Percentiles rank a stretch among this genome's conserved stretches.
These are phyloP conservation scores for Prinia subflava DNA, from an alignment of 2,113 vertebrate species.

Conservation along the genomic window DNA sequence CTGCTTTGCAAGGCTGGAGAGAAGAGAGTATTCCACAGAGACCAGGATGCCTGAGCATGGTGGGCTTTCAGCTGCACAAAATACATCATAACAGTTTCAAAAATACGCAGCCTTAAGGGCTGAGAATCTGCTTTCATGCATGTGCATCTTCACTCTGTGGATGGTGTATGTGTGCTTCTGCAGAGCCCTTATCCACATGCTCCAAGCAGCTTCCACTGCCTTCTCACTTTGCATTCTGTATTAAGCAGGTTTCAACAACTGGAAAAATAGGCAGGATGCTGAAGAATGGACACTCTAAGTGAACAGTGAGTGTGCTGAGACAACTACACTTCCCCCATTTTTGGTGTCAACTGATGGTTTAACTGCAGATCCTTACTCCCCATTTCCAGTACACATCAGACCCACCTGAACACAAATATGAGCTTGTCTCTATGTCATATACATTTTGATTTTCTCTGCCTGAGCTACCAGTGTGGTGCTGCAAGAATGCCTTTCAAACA, in stretches of 20 bases:
- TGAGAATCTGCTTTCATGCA: neutral
- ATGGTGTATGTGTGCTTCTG: neutral
- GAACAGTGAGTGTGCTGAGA: neutral
- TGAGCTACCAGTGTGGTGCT: neutral
- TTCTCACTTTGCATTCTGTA: neutral
- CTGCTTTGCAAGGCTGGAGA: neutral
- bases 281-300: neutral
- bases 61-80: neutral
- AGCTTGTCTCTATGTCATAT: neutral
- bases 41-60: neutral
- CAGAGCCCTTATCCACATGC: neutral
- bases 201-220: neutral
- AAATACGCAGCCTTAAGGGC: neutral
- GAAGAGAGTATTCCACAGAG: neutral
- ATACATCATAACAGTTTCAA: neutral
- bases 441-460: neutral
- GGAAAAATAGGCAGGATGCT: neutral
- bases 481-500: neutral
- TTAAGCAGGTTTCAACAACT: neutral
- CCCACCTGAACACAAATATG: neutral
- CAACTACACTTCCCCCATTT: neutral
- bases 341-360: accelerated
- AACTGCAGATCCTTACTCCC: neutral
- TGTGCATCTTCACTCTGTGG: neutral
- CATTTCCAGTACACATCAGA: neutral